Evolutionary conservation across 2,888 invertebrate species (phyloP).

Genomic region (Gastrophysa polygoni): DNA sequence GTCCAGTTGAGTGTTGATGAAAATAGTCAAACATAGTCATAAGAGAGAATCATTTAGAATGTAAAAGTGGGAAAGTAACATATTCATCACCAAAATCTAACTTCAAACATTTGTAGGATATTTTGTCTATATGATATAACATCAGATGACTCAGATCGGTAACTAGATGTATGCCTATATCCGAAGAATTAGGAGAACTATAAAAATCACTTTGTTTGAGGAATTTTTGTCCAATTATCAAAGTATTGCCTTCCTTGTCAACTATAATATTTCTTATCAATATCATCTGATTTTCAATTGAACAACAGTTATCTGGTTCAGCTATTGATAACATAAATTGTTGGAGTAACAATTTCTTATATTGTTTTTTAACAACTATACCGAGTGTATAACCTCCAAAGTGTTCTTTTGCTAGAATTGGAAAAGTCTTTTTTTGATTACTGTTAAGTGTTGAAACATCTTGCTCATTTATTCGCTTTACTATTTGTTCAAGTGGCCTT

Average conservation of each 20-base stretch:
- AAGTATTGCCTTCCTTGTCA: constrained; percentile 2
- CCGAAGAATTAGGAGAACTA: background rate
- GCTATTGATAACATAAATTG: constrained; percentile 11
- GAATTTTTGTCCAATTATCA: constrained; percentile 5
- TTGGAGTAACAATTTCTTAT: background rate
- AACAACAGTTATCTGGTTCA: constrained; percentile 17
- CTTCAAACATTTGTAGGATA: constrained; percentile 4
- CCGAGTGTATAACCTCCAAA: constrained; percentile 5
- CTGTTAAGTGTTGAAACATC: background rate
- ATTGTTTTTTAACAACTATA: constrained; percentile 10
- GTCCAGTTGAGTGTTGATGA: too few species aligned
- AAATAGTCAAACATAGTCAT: too few species aligned
- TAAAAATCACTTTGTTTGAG: background rate
- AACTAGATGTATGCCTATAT: constrained; percentile 4
- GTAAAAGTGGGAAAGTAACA: constrained; percentile 1
- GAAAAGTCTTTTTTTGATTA: background rate
- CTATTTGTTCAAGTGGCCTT: background rate
- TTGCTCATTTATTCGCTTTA: constrained; percentile 3
- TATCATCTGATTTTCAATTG: background rate
- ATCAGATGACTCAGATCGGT: constrained; percentile 1
- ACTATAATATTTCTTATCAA: constrained; percentile 2
- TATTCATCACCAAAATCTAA: constrained; percentile 6
- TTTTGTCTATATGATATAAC: constrained; percentile 3
- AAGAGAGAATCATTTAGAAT: background rate
- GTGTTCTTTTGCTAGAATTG: too few species aligned